A percentile compares a stretch with the other conserved stretches of the same genome.
phyloP scores from a whole-genome alignment of 2,888 invertebrate species.

The Lycocerus yunnanus region DNA sequence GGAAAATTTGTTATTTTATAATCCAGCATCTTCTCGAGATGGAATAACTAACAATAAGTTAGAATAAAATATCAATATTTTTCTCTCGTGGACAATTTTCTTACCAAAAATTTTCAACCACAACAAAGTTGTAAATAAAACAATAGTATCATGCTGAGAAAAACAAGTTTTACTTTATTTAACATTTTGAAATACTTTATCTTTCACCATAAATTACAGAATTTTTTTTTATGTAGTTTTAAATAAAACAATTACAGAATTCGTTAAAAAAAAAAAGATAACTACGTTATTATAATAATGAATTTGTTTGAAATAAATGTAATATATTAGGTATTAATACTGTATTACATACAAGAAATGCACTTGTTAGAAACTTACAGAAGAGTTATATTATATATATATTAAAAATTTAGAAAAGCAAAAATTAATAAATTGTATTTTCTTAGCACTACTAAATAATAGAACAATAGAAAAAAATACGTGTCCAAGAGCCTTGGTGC shows the following conservation, averaged over 20 bases:
- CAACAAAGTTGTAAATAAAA: neutral
- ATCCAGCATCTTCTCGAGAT: no score
- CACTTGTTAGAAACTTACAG: constrained; percentile 88
- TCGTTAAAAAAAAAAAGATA: constrained; percentile 5
- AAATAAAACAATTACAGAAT: constrained; percentile 1
- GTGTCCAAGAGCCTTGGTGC: constrained; percentile 31
- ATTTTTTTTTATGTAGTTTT: neutral
- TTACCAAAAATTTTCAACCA: no score
- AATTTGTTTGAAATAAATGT: constrained; percentile 28
- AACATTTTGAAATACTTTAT: constrained; percentile 1
- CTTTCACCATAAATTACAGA: neutral
- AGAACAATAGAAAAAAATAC: constrained; percentile 18
- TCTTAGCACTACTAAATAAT: constrained; percentile 26
- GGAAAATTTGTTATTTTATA: no score
- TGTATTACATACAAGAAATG: constrained; percentile 91
- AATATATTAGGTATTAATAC: constrained; percentile 66
- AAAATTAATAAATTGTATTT: constrained; percentile 20
- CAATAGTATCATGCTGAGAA: neutral
- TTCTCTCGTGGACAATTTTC: no score
- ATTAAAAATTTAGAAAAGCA: constrained; percentile 36
- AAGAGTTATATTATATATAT: constrained; percentile 62
- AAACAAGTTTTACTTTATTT: constrained; percentile 3
- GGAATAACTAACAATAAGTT: no score
- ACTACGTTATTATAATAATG: constrained; percentile 10
- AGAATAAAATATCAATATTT: no score